Evolutionary conservation across 2,113 vertebrate species (phyloP).

Genomic region (Oostethus manadensis): DNA sequence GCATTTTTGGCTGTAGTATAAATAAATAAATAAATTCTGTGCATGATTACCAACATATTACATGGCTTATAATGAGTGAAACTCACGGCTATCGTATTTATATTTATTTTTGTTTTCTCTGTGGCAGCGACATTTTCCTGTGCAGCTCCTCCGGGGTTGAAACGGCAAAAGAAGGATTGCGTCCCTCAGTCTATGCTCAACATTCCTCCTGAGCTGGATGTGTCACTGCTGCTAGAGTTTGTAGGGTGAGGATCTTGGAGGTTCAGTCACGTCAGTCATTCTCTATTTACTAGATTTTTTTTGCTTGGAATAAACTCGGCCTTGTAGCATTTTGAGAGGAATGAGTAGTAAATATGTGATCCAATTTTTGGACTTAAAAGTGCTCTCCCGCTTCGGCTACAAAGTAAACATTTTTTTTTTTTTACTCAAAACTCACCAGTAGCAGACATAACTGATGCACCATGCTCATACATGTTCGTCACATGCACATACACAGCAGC

Average conservation of each 20-base stretch:
- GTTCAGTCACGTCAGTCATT: not conserved
- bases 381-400: no score
- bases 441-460: no score
- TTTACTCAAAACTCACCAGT: no score
- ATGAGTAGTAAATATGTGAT: no score
- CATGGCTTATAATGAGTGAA: not conserved
- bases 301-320: not conserved
- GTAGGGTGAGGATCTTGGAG: constrained; percentile 71
- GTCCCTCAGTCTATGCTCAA: constrained; percentile 77
- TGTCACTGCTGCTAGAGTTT: constrained; percentile 91
- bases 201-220: constrained; percentile 89
- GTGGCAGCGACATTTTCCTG: constrained; percentile 70
- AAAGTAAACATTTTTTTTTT: no score
- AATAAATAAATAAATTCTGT: no score
- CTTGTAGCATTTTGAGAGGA: no score
- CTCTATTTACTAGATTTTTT: not conserved
- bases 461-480: no score
- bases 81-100: not conserved
- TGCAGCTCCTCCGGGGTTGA: constrained; percentile 56
- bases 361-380: not conserved
- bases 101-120: not conserved
- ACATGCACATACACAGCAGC: no score
- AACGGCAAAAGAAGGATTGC: constrained; percentile 78
- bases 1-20: no score
- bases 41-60: no score